Percentiles rank a stretch among this genome's conserved stretches.
phyloP scores from a whole-genome alignment of 2,888 invertebrate species.

The Selenia dentaria region DNA sequence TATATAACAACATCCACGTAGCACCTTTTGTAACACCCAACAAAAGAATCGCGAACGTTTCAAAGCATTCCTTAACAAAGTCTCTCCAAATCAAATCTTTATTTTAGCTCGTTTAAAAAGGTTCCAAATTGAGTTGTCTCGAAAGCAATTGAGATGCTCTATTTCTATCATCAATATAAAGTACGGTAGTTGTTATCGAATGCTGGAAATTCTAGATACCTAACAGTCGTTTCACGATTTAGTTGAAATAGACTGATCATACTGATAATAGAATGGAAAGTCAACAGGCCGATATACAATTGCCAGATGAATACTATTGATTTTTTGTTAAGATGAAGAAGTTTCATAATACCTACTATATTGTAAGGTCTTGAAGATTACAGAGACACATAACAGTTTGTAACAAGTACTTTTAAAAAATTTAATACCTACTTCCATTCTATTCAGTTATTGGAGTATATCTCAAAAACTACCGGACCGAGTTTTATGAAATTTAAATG shows the following conservation, averaged over 20 bases:
- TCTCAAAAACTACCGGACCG: too few relatives aligned
- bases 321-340: too few relatives aligned
- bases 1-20: conserved; percentile 15
- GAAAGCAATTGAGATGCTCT: conserved; percentile 18
- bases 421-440: too few relatives aligned
- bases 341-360: too few relatives aligned
- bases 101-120: conserved; percentile 42
- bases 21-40: conserved; percentile 20
- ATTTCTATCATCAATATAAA: conserved; percentile 21
- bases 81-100: conserved; percentile 42
- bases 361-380: too few relatives aligned
- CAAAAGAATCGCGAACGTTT: conserved; percentile 19
- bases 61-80: conserved; percentile 11
- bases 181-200: conserved; percentile 9
- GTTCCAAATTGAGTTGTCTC: conserved; percentile 39
- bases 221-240: conserved; percentile 10
- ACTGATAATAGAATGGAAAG: too few relatives aligned
- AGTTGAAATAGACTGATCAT: conserved; percentile 14
- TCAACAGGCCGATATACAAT: too few relatives aligned
- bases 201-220: conserved; percentile 13
- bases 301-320: too few relatives aligned
- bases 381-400: too few relatives aligned
- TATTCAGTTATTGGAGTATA: too few relatives aligned
- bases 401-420: too few relatives aligned
- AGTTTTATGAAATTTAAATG: too few relatives aligned